These are phyloP conservation scores for Carposina sasakii DNA, from an alignment of 1,140 invertebrate genomes.

Conservation along the genomic window DNA sequence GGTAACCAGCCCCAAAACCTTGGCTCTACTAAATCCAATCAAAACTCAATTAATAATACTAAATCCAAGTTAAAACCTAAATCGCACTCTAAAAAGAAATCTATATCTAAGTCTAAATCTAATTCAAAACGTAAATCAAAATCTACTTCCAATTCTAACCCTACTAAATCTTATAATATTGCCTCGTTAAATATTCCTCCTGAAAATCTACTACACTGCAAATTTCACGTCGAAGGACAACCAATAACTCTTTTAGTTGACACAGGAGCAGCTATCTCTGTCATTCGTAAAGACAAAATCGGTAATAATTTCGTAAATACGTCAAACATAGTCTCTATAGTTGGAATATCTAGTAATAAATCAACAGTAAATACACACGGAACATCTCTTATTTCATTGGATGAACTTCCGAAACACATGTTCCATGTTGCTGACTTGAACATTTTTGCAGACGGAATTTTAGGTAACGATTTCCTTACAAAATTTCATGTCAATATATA, in stretches of 20 bases:
- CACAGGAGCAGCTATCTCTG: slow-evolving; percentile 17
- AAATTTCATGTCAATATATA: slow-evolving; percentile 28
- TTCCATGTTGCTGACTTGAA: slow-evolving; percentile 30
- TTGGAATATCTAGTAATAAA: slow-evolving; percentile 9
- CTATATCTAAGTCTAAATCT: neutral
- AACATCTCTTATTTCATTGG: slow-evolving; percentile 20
- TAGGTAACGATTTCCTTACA: slow-evolving; percentile 34
- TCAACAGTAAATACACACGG: slow-evolving; percentile 14
- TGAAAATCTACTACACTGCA: slow-evolving; percentile 14
- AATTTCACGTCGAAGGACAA: slow-evolving; percentile 8
- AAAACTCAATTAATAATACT: slow-evolving; percentile 3
- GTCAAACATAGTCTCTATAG: slow-evolving; percentile 9
- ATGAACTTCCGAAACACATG: slow-evolving; percentile 22
- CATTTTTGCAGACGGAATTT: slow-evolving; percentile 27
- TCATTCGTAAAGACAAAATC: slow-evolving; percentile 14
- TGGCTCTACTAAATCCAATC: neutral
- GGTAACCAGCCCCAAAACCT: slow-evolving; percentile 11
- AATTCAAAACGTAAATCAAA: neutral
- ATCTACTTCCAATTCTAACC: neutral
- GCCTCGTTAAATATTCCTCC: slow-evolving; percentile 8
- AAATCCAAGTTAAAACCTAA: slow-evolving; percentile 11
- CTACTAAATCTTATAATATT: neutral
- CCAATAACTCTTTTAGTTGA: slow-evolving; percentile 11
- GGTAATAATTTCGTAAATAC: slow-evolving; percentile 1
- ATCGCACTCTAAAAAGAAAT: neutral